A percentile compares a stretch with the other conserved stretches of the same genome.
Conservation (phyloP, 1,140 invertebrate species). For the Ceratina calcarata region DNA sequence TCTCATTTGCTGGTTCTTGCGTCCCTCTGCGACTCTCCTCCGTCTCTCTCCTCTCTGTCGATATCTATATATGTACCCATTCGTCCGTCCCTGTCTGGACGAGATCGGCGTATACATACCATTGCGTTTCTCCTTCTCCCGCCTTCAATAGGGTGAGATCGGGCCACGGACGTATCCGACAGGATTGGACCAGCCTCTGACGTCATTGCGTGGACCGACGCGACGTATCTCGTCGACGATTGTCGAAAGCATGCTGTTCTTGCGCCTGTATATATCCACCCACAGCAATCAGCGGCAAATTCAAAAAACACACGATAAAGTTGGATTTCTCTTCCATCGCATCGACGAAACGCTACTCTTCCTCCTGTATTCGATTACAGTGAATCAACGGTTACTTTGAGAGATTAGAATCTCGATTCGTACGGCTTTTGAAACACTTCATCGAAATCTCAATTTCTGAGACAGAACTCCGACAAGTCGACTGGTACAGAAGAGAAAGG, state of each 20-base stretch:
- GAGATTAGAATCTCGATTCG: background rate
- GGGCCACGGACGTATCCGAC: slow-evolving; percentile 41
- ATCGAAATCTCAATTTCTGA: background rate
- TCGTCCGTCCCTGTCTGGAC: background rate
- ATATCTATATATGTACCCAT: slow-evolving; percentile 9
- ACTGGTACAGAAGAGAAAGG: too few species aligned
- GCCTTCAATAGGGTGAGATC: slow-evolving; percentile 34
- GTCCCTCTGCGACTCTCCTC: slow-evolving; percentile 41
- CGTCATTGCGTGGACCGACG: slow-evolving; percentile 65
- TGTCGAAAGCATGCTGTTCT: slow-evolving; percentile 61
- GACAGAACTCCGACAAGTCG: background rate
- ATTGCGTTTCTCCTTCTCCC: slow-evolving; percentile 3
- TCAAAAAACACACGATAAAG: slow-evolving; percentile 55
- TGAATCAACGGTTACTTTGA: background rate
- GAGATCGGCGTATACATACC: background rate
- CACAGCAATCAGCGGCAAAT: slow-evolving; percentile 69
- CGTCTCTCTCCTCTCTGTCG: slow-evolving; percentile 21
- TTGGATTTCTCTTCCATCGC: slow-evolving; percentile 4
- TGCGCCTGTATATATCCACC: slow-evolving; percentile 56
- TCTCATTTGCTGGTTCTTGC: slow-evolving; percentile 54
- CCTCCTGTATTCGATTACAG: background rate
- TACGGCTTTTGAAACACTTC: background rate
- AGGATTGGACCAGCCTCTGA: slow-evolving; percentile 59
- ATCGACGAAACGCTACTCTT: background rate
- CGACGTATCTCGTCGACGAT: slow-evolving; percentile 60